Evolutionary conservation across 2,797 vertebrate genomes (phyloP), one percentile per base, ranked within the genome.

Genomic region (Falco cherrug): DNA sequence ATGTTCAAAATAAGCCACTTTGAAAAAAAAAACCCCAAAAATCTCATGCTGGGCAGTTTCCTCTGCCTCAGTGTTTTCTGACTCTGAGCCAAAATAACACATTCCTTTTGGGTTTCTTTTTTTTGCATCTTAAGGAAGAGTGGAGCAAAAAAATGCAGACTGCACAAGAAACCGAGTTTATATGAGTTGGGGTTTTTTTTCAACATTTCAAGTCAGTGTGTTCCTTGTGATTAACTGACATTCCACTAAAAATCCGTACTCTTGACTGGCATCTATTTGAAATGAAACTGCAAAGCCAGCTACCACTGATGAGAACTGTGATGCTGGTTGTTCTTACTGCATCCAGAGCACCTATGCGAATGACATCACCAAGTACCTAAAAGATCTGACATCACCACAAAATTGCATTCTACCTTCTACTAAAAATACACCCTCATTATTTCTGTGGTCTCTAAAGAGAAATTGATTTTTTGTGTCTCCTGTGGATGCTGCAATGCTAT

Each of bases 391-490:
- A 77, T 90, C 59, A 95, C 54, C 51, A 63, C 60, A 95, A 86
- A 92, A 86, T 77, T 79, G 35, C 35, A 60, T 90, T 93, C 79
- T 87, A n/a, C n/a, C 50, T 71, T 47, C 35, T 76, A 50, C 37
- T 64, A 88, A 86, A 96, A 96, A 90, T 92, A 92, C 37, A 81
- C 87, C 53, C 77, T 68, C 70, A 35, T 93, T 94, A 93, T 76
- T 93, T 93, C 82, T 91, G 47, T 39, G 15, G 41, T 67, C 75
- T 92, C 73, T 90, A 93, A 68, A 80, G 83, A 85, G 82, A 95
- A 97, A 70, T 69, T 94, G 88, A 56, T 69, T 70, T 91, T 94
- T 94, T 61, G 35, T 94, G 89, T 78, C 87, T 95, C 80, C 79
- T 90, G 63, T 87, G 80, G 77, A 87, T 86, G 61, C 47, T 90